These are phyloP conservation scores for Gymnothorax reevesii DNA, from an alignment of 2,797 vertebrate genomes.

Conservation along the genomic window DNA sequence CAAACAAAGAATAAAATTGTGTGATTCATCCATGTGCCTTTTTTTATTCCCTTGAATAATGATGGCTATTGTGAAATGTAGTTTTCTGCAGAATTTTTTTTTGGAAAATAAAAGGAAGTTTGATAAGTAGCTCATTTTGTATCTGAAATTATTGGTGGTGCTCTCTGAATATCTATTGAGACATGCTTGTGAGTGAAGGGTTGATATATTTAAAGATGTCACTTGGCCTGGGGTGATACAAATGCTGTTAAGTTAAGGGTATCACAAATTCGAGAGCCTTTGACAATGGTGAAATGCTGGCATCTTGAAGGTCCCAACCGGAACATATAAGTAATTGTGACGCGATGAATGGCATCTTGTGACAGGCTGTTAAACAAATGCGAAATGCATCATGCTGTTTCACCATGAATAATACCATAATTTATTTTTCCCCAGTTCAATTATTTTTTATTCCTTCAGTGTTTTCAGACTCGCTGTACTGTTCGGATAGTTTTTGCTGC, in stretches of 20 bases:
- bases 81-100: slow-evolving; percentile 24
- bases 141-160: slow-evolving; percentile 13
- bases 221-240: background rate
- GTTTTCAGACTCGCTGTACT: too few relatives aligned
- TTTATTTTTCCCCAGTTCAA: too few relatives aligned
- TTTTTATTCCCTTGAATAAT: slow-evolving; percentile 49
- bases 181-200: background rate
- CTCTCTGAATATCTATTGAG: slow-evolving; percentile 1
- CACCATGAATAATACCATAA: too few relatives aligned
- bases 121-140: slow-evolving; percentile 54
- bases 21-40: slow-evolving; percentile 63
- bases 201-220: background rate
- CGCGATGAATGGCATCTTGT: too few relatives aligned
- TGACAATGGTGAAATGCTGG: too few relatives aligned
- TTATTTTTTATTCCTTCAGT: too few relatives aligned
- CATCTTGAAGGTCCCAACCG: too few relatives aligned
- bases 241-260: background rate
- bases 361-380: too few relatives aligned
- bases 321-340: too few relatives aligned
- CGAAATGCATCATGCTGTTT: too few relatives aligned
- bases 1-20: slow-evolving; percentile 58
- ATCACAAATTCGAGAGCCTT: background rate
- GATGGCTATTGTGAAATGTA: slow-evolving; percentile 50
- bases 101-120: slow-evolving; percentile 29
- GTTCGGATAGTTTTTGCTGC: too few relatives aligned